Evolutionary conservation across 2,797 vertebrate species (phyloP).

Genomic region (Synaphobranchus kaupii): DNA sequence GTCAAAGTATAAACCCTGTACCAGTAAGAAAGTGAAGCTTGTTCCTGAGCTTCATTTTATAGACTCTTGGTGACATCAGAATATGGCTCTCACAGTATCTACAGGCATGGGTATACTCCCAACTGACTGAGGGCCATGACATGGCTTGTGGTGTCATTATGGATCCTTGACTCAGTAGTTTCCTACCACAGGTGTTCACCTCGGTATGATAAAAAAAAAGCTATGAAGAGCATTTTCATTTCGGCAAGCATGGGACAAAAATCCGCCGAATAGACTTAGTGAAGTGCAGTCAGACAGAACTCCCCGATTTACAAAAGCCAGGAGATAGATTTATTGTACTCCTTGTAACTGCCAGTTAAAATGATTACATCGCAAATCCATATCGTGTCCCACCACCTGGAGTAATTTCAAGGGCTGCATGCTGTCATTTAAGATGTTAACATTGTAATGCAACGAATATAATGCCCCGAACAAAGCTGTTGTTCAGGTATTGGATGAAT

Average conservation of each 20-base stretch:
- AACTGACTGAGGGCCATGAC: background rate
- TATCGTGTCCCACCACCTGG: background rate
- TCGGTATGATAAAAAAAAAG: background rate
- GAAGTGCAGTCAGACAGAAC: background rate
- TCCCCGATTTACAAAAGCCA: background rate
- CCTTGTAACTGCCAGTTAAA: background rate
- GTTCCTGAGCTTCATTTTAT: background rate
- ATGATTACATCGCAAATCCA: background rate
- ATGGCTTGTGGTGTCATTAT: background rate
- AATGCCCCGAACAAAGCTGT: background rate
- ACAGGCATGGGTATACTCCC: background rate
- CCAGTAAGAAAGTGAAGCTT: background rate
- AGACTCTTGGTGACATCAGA: background rate
- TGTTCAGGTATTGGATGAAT: background rate
- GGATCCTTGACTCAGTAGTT: background rate
- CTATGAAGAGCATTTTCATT: background rate
- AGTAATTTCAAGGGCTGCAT: background rate
- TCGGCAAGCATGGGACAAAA: background rate
- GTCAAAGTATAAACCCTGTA: background rate
- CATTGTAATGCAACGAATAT: background rate
- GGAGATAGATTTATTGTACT: background rate
- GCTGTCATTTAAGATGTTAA: background rate
- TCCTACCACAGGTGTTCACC: background rate
- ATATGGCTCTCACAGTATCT: background rate
- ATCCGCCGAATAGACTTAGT: background rate